Evolutionary conservation across 30 jellyfish, hydroid and myxozoan species (phyloP).

Genomic region (Aurelia aurita complex sp. Pacific): DNA sequence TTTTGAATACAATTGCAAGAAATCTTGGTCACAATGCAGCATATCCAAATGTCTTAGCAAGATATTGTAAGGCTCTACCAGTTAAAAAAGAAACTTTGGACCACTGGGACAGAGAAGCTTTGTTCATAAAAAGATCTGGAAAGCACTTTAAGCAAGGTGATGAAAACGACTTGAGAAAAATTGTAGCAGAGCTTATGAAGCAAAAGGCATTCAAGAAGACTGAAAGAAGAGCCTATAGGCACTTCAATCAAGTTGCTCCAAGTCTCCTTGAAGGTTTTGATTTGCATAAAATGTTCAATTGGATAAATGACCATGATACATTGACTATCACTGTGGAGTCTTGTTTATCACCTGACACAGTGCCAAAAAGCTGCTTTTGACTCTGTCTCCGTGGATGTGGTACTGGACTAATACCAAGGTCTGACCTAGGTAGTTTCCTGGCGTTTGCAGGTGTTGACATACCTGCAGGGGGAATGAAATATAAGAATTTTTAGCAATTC

Average conservation of each 20-base stretch:
- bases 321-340: too few species aligned
- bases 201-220: conserved; percentile 24
- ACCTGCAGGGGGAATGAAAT: too few species aligned
- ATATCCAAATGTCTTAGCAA: conserved; percentile 5
- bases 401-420: too few species aligned
- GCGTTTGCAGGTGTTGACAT: too few species aligned
- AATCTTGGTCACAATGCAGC: conserved; percentile 39
- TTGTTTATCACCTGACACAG: too few species aligned
- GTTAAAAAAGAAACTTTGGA: conserved; percentile 21
- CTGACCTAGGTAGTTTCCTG: too few species aligned
- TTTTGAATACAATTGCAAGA: conserved; percentile 10
- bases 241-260: conserved; percentile 20
- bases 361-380: too few species aligned
- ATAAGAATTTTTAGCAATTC: too few species aligned
- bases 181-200: conserved; percentile 21
- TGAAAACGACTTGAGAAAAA: conserved; percentile 22
- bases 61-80: conserved; percentile 29
- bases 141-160: conserved; percentile 19
- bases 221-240: conserved; percentile 17
- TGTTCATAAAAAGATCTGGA: conserved; percentile 34
- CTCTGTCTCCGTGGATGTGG: too few species aligned
- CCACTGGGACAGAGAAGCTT: conserved; percentile 22
- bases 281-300: conserved; percentile 12
- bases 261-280: conserved; percentile 37
- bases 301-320: conserved; percentile 48